A percentile compares a stretch with the other conserved stretches of the same genome.
phyloP scores from a whole-genome alignment of 2,113 vertebrate genomes.

The Cyprinodon brontotheroides region DNA sequence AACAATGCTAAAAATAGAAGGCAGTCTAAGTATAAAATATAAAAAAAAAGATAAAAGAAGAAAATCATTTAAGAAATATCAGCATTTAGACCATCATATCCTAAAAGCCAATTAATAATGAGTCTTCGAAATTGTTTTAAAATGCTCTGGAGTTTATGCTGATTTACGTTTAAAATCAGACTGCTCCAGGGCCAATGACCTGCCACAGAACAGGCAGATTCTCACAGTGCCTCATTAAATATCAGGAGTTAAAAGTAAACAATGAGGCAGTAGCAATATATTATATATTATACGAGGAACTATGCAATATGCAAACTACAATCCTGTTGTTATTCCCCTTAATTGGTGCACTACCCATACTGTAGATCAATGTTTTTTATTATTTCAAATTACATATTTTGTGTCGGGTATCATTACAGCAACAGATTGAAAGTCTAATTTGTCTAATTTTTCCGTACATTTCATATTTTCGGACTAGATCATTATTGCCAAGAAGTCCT shows the following conservation, averaged over 20 bases:
- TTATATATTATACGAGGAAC: not conserved
- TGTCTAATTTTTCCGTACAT: not conserved
- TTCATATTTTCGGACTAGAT: conserved; percentile 22
- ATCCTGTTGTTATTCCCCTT: conserved; percentile 17
- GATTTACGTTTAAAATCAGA: not conserved
- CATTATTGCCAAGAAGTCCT: conserved; percentile 75
- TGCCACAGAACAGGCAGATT: not conserved
- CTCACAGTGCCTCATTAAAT: not conserved
- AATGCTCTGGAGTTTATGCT: not conserved
- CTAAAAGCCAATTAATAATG: no score
- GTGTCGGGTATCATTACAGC: not conserved
- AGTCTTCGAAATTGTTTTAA: not conserved
- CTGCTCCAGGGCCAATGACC: no score
- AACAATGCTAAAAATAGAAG: no score
- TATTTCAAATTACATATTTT: conserved; percentile 21
- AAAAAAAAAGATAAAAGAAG: no score
- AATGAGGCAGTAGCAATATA: not conserved
- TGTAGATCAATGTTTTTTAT: conserved; percentile 20
- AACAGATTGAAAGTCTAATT: not conserved
- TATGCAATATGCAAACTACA: conserved; percentile 6
- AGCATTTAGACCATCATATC: no score
- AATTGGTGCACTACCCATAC: conserved; percentile 16
- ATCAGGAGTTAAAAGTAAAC: not conserved
- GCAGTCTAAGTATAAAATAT: no score
- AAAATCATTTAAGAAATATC: no score